Base-by-base conservation (phyloP, 2,888 invertebrate species). In the Campaea margaritaria region DNA sequence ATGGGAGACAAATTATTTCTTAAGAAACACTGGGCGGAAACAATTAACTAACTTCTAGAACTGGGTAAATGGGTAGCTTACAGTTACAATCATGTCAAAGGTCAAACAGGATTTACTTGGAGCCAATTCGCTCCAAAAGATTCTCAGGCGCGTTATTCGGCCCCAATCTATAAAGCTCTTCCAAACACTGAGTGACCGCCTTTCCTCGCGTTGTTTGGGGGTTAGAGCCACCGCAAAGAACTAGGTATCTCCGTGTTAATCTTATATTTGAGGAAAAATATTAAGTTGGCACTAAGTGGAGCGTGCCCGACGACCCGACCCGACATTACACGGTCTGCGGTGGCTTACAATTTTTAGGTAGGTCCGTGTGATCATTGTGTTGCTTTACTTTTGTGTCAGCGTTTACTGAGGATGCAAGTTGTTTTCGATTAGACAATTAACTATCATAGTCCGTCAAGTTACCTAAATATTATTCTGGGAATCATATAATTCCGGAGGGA, bases 271-370 rank as follows among this genome's bases (percentile, higher is more conserved):
- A 44, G 48, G 55, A 28, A 58, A 21, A 31, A 62, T 60, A 56
- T 62, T 9, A 44, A 58, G 34, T 68, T 68, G 67, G 55, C 58
- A 74, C 49, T 70, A 85, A 86, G 81, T 86, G 78, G 84, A 87
- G 82, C 86, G 85, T 81, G 78, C 64, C 79, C 72, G 81, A 76
- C 70, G 74, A 74, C 76, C 76, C 69, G 73, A 68, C 67, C 74
- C 59, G 72, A 9, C 38, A 83, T 81, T 80, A 78, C 79, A 85
- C 83, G 83, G 76, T 77, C 76, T 86, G 86, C 78, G 85, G 87
- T 82, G 73, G 74, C 66, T 72, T 70, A 73, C 73, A 72, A 64
- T 68, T 76, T n/a, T 73, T 82, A 72, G 73, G 46, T 47, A 5
- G 21, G 2, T 21, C 5, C 21, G 21, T 21, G 21, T 21, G n/a